Evolutionary conservation across 2,797 vertebrate genomes (phyloP).

Genomic region (Phataginus tricuspis): DNA sequence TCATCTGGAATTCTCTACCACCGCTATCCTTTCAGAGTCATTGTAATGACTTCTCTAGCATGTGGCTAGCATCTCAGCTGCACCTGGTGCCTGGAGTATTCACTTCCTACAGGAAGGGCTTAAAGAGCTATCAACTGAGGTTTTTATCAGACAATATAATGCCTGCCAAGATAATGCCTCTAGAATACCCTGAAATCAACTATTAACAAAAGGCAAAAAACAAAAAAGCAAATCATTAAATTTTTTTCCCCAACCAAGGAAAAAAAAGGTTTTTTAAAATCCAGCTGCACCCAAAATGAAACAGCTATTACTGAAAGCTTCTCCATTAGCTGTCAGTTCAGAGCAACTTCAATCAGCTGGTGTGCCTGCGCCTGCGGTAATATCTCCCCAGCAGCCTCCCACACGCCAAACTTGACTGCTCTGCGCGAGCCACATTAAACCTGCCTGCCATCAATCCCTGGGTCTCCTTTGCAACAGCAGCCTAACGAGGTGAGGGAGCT

Average conservation of each 20-base stretch:
- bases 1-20: not conserved
- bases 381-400: conserved; percentile 83
- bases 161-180: conserved; percentile 75
- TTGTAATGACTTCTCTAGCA: not conserved
- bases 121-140: conserved; percentile 76
- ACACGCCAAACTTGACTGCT: conserved; percentile 81
- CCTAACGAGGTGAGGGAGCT: conserved; percentile 82
- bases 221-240: conserved; percentile 13
- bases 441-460: conserved; percentile 81
- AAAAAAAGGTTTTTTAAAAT: conserved; percentile 68
- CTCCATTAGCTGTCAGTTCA: conserved; percentile 82
- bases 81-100: not conserved
- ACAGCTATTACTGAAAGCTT: conserved; percentile 81
- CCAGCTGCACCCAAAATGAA: conserved; percentile 81
- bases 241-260: conserved; percentile 52
- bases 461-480: conserved; percentile 77
- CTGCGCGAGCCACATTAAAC: conserved; percentile 82
- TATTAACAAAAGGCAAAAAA: conserved; percentile 78
- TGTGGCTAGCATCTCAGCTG: not conserved
- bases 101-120: conserved; percentile 64
- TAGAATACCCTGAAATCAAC: conserved; percentile 80
- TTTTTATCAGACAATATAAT: conserved; percentile 79
- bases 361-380: conserved; percentile 81
- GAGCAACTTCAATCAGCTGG: conserved; percentile 84
- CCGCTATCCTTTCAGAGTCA: not conserved